Conservation (phyloP, 2,888 invertebrate species). For the Mesodorylaimus sp. region DNA sequence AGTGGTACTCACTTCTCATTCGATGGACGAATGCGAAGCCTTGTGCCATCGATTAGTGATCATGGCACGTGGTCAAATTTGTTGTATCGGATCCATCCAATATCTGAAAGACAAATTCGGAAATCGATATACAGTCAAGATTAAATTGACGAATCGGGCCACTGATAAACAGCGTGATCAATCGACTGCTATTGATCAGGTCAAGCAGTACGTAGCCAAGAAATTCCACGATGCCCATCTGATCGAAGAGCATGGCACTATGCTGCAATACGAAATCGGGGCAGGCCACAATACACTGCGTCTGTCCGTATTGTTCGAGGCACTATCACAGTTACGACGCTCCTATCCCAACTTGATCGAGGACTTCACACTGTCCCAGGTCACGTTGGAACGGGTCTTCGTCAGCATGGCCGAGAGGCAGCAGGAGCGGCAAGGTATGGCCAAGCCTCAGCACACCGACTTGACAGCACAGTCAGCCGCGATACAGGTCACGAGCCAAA, state of each 20-base stretch:
- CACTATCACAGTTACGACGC: not conserved
- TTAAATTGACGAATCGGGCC: not conserved
- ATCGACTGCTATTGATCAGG: not conserved
- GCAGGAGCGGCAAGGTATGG: not conserved
- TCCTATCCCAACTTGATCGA: constrained; percentile 42
- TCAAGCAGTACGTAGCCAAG: not conserved
- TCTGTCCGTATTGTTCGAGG: not conserved
- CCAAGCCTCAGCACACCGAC: too few species aligned
- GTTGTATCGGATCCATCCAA: constrained; percentile 68
- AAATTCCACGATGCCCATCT: not conserved
- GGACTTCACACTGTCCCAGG: constrained; percentile 76
- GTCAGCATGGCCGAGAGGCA: constrained; percentile 1
- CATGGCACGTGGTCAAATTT: constrained; percentile 63
- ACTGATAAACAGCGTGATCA: not conserved
- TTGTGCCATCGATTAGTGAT: constrained; percentile 64
- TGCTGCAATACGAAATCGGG: not conserved
- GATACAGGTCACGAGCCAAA: too few species aligned
- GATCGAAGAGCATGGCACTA: not conserved
- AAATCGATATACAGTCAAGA: not conserved
- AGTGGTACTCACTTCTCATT: constrained; percentile 59
- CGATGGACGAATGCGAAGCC: constrained; percentile 77
- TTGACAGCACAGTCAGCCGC: too few species aligned
- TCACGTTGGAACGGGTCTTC: constrained; percentile 59
- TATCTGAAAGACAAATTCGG: constrained; percentile 49
- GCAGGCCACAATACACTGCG: not conserved